phyloP scores from a whole-genome alignment of 2,797 vertebrate genomes.

The Oceanodroma leucorhoa region DNA sequence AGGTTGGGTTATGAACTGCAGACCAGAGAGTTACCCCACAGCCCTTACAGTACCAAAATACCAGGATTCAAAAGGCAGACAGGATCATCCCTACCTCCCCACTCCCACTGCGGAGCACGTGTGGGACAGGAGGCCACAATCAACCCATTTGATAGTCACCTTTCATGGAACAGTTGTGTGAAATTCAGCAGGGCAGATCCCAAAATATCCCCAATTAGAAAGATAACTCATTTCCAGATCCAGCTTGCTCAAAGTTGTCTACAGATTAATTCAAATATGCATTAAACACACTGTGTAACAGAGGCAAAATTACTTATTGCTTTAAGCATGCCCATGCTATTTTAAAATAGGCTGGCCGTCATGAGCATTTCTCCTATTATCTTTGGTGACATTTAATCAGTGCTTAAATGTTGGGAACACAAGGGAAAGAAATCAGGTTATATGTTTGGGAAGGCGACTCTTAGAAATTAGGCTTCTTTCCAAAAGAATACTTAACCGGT shows the following conservation, averaged over 20 bases:
- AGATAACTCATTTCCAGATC: slow-evolving; percentile 23
- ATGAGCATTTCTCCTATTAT: slow-evolving; percentile 66
- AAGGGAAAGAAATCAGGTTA: slow-evolving; percentile 59
- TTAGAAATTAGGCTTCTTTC: slow-evolving; percentile 52
- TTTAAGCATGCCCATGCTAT: slow-evolving; percentile 67
- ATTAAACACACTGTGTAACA: slow-evolving; percentile 47
- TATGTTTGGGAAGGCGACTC: slow-evolving; percentile 47
- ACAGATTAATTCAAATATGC: slow-evolving; percentile 58
- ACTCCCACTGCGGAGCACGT: rapidly evolving
- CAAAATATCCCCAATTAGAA: slow-evolving; percentile 34
- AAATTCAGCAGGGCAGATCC: slow-evolving; percentile 5
- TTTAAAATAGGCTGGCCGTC: slow-evolving; percentile 64
- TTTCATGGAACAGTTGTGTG: rapidly evolving
- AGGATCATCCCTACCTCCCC: not conserved
- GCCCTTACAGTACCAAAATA: not conserved
- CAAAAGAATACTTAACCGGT: slow-evolving; percentile 43
- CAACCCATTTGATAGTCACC: not conserved
- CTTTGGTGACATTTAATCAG: slow-evolving; percentile 69
- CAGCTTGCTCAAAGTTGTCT: slow-evolving; percentile 45
- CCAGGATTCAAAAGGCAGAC: not conserved
- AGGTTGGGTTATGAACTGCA: not conserved
- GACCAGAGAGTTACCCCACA: not conserved
- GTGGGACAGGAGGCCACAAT: not conserved
- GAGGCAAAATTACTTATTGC: slow-evolving; percentile 64
- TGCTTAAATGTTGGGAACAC: slow-evolving; percentile 56